phyloP scores from a whole-genome alignment of 2,888 invertebrate species.

The Ophioninae sp. region DNA sequence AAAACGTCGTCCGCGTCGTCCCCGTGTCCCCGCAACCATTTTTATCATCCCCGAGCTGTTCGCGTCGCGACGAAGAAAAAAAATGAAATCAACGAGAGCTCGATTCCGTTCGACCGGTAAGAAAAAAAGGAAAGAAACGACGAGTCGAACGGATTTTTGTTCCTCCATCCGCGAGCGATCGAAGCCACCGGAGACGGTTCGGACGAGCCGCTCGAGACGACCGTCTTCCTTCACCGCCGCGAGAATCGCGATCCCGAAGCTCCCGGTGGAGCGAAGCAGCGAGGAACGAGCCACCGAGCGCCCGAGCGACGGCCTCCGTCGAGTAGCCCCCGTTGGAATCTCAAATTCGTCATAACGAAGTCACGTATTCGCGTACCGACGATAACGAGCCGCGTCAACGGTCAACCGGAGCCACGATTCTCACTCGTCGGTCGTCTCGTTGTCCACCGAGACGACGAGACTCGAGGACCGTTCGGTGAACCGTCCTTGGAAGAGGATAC shows the following conservation, averaged over 20 bases:
- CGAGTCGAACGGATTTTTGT: background rate
- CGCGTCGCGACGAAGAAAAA: background rate
- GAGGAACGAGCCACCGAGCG: no score
- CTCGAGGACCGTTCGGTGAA: no score
- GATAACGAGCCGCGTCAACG: conserved; percentile 73
- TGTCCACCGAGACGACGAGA: no score
- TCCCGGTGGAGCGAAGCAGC: no score
- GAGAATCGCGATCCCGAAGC: no score
- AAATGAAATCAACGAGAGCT: background rate
- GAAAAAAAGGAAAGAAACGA: background rate
- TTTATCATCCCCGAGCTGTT: background rate
- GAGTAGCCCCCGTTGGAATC: background rate
- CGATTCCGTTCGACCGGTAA: background rate
- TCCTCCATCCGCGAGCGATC: background rate
- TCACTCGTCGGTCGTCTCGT: conserved; percentile 22
- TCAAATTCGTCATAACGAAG: conserved; percentile 65
- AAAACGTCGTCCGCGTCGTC: conserved; percentile 7
- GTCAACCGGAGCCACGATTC: conserved; percentile 56
- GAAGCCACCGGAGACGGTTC: background rate
- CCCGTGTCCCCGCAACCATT: background rate
- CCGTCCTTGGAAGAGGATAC: no score
- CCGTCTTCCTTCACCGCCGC: no score
- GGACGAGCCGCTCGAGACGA: no score
- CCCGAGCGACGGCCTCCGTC: no score
- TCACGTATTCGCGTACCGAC: conserved; percentile 71